phyloP scores from a whole-genome alignment of 2,888 invertebrate species.

The Prionchulus punctatus region DNA sequence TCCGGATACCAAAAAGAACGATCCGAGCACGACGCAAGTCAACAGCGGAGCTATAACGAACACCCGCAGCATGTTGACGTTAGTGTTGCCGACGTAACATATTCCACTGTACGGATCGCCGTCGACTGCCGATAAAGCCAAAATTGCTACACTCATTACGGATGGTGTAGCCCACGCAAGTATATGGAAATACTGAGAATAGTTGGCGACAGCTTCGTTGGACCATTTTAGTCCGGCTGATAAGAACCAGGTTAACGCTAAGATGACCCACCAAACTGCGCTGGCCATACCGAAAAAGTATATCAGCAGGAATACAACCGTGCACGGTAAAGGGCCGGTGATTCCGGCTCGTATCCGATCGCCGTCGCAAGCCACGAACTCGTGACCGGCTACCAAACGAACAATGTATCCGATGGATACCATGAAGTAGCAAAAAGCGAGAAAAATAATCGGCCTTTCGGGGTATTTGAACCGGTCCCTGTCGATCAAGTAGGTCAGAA shows the following conservation, averaged over 20 bases:
- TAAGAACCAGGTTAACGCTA: conserved; percentile 90
- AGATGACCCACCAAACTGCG: conserved; percentile 81
- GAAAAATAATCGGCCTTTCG: conserved; percentile 89
- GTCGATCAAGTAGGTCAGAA: conserved; percentile 91
- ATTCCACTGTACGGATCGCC: conserved; percentile 90
- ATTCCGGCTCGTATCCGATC: conserved; percentile 30
- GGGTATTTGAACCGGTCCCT: conserved; percentile 66
- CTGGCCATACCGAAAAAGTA: conserved; percentile 99
- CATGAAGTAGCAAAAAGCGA: conserved; percentile 91
- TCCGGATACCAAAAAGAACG: conserved; percentile 72
- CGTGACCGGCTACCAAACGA: conserved; percentile 47
- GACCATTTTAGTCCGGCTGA: conserved; percentile 97
- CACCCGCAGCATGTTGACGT: conserved; percentile 60
- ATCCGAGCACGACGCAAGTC: conserved; percentile 69
- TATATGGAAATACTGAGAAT: conserved; percentile 87
- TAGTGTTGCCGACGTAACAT: conserved; percentile 85
- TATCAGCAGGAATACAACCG: conserved; percentile 76
- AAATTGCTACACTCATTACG: conserved; percentile 71
- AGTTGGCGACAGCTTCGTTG: conserved; percentile 85
- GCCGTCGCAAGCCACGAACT: conserved; percentile 64
- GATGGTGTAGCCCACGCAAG: conserved; percentile 91
- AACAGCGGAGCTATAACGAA: conserved; percentile 73
- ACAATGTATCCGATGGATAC: conserved; percentile 69
- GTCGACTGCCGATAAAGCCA: conserved; percentile 76
- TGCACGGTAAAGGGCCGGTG: conserved; percentile 64